These are phyloP conservation scores for Agonopterix arenella DNA, from an alignment of 2,888 invertebrate genomes.

Conservation along the genomic window DNA sequence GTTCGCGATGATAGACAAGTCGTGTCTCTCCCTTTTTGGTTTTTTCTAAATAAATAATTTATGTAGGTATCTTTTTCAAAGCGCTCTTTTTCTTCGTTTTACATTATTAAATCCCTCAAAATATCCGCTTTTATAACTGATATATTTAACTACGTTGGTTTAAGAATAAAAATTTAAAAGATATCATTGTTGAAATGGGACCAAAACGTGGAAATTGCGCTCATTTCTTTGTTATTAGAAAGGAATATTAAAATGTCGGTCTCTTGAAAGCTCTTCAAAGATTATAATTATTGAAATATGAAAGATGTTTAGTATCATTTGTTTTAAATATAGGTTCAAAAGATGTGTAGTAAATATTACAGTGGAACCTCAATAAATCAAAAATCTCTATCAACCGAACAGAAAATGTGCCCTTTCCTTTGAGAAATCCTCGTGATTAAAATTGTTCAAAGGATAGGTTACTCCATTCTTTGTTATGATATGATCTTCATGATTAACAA, in stretches of 20 bases:
- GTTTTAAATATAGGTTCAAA: neutral
- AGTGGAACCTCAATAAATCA: neutral
- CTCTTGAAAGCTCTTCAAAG: neutral
- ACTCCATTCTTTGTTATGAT: too few species aligned
- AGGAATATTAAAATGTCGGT: neutral
- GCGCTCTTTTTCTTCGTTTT: slow-evolving; percentile 2
- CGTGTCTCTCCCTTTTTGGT: too few species aligned
- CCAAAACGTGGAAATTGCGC: slow-evolving; percentile 35
- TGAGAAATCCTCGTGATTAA: too few species aligned
- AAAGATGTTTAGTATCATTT: neutral
- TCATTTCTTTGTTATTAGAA: slow-evolving; percentile 20
- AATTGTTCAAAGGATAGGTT: too few species aligned
- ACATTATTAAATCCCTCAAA: slow-evolving; percentile 6
- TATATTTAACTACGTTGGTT: slow-evolving; percentile 3
- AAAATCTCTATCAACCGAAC: too few species aligned
- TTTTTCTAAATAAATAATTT: too few species aligned
- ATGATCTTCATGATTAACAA: too few species aligned
- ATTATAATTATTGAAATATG: neutral
- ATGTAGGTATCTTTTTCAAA: too few species aligned
- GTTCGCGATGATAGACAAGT: too few species aligned
- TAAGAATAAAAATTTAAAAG: slow-evolving; percentile 13
- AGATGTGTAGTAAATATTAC: neutral
- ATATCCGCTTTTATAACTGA: slow-evolving; percentile 2
- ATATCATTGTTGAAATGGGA: slow-evolving; percentile 43
- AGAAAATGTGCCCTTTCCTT: too few species aligned